Conservation (phyloP, 2,797 vertebrate genomes). For the Hoplostethus atlanticus region DNA sequence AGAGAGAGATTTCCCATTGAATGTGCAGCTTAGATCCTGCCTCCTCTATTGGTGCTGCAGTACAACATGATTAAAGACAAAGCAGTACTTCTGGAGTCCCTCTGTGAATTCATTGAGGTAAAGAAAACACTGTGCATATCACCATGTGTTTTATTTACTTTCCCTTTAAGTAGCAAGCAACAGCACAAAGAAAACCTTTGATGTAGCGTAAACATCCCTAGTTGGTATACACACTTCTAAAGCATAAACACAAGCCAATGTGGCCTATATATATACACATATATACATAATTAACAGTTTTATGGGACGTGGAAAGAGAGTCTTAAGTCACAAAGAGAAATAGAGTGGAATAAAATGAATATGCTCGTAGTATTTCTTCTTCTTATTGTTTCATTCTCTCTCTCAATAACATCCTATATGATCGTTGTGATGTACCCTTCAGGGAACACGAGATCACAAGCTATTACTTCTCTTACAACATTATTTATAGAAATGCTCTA, state of each 20-base stretch:
- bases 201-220: slow-evolving; percentile 37
- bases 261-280: neutral
- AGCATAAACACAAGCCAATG: neutral
- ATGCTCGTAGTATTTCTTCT: neutral
- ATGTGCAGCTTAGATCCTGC: neutral
- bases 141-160: slow-evolving; percentile 10
- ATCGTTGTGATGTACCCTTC: neutral
- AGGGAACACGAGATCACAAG: slow-evolving; percentile 3
- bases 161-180: neutral
- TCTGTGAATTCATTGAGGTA: slow-evolving; percentile 18
- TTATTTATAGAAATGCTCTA: slow-evolving; percentile 14
- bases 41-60: neutral
- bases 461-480: slow-evolving; percentile 7
- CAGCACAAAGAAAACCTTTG: slow-evolving; percentile 29
- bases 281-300: slow-evolving; percentile 11
- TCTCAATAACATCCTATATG: slow-evolving; percentile 7
- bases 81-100: slow-evolving; percentile 1
- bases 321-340: neutral
- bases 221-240: neutral
- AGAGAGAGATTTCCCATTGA: neutral
- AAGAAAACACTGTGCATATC: neutral
- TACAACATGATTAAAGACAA: slow-evolving; percentile 18
- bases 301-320: neutral
- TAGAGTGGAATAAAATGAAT: slow-evolving; percentile 1
- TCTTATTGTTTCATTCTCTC: neutral